A percentile compares a stretch with the other conserved stretches of the same genome.
Conservation (phyloP, 2,113 vertebrate genomes). For the Ptilonorhynchus violaceus region DNA sequence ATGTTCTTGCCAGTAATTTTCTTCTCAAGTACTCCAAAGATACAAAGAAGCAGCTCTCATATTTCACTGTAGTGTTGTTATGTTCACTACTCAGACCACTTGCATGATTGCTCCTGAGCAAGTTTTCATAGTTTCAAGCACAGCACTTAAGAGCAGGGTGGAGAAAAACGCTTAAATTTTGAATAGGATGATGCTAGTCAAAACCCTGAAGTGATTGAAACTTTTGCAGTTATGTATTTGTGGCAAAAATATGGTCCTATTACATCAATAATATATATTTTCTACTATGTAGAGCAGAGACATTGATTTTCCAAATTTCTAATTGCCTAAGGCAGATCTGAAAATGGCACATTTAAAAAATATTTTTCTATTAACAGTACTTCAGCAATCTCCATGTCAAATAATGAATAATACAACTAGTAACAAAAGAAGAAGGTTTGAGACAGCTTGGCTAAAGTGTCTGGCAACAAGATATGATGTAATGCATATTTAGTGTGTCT, state of each 20-base stretch:
- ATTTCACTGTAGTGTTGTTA: background rate
- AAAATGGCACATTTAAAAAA: background rate
- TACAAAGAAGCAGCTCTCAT: background rate
- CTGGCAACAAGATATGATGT: background rate
- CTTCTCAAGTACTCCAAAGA: background rate
- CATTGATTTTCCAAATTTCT: conserved; percentile 22
- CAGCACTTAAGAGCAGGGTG: background rate
- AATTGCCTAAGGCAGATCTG: background rate
- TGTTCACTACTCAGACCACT: background rate
- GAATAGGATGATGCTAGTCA: background rate
- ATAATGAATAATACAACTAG: background rate
- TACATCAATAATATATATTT: conserved; percentile 30
- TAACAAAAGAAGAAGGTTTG: background rate
- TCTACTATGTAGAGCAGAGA: background rate
- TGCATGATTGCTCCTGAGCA: background rate
- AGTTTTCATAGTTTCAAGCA: background rate
- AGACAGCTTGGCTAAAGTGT: background rate
- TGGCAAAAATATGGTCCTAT: background rate
- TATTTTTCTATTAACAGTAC: background rate
- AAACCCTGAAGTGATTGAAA: background rate
- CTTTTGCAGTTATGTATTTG: background rate
- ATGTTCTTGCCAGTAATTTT: background rate
- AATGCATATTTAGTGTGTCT: background rate
- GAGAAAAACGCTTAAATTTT: background rate
- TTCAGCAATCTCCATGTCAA: background rate